These are phyloP conservation scores for Cyprinodon variegatus DNA, from an alignment of 2,113 vertebrate genomes.

Conservation along the genomic window DNA sequence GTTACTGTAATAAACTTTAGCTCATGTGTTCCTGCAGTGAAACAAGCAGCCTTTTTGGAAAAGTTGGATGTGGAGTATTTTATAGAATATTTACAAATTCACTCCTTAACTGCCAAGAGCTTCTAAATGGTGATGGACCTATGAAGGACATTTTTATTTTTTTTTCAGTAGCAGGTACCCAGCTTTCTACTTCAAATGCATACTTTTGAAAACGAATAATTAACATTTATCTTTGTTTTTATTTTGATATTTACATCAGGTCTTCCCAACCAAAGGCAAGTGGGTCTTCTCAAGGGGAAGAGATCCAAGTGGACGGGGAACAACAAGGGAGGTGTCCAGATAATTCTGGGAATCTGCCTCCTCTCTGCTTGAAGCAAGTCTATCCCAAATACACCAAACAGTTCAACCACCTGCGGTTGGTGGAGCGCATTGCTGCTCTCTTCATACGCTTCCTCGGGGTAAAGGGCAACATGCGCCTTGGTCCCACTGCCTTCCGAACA, in stretches of 20 bases:
- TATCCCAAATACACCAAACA: constrained; percentile 95
- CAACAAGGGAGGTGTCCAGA: constrained; percentile 38
- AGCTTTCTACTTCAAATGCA: not conserved
- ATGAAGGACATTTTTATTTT: not conserved
- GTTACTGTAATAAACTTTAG: too few relatives aligned
- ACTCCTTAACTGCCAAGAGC: too few relatives aligned
- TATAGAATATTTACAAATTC: not conserved
- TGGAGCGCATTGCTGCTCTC: constrained; percentile 88
- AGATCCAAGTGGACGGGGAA: constrained; percentile 50
- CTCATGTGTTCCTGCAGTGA: too few relatives aligned
- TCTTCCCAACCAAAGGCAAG: constrained; percentile 65
- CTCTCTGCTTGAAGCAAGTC: constrained; percentile 93
- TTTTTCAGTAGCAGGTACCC: not conserved
- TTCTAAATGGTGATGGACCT: not conserved
- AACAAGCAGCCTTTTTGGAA: not conserved
- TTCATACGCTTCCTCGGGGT: constrained; percentile 96
- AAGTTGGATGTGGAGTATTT: not conserved
- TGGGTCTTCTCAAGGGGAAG: constrained; percentile 38
- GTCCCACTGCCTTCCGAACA: constrained; percentile 92
- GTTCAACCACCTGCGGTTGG: constrained; percentile 88
- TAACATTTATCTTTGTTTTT: not conserved
- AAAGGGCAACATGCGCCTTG: constrained; percentile 90
- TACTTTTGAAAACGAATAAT: not conserved
- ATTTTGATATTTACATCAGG: not conserved
- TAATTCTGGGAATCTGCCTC: constrained; percentile 73